Evolutionary conservation across 2,797 vertebrate species (phyloP).

Genomic region (Platalea minor): DNA sequence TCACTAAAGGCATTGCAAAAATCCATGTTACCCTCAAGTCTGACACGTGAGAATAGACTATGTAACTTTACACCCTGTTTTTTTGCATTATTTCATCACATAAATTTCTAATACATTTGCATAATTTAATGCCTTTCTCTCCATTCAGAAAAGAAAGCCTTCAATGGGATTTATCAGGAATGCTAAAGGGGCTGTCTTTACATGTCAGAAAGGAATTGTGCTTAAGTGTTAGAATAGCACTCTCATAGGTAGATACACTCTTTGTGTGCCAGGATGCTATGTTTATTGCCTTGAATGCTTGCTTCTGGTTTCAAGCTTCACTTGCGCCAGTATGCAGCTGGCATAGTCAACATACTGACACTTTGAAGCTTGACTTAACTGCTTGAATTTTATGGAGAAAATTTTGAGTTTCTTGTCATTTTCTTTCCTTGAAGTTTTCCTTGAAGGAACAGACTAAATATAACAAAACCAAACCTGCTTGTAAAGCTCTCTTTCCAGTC

Average conservation of each 20-base stretch:
- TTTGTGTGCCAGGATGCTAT: background rate
- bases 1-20: background rate
- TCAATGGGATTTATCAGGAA: background rate
- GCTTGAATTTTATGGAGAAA: background rate
- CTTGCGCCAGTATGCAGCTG: background rate
- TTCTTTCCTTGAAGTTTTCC: background rate
- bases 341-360: background rate
- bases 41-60: background rate
- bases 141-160: background rate
- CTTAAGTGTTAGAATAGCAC: background rate
- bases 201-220: background rate
- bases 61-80: background rate
- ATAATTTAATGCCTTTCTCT: background rate
- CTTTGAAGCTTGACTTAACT: background rate
- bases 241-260: rapidly evolving
- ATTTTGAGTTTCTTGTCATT: background rate
- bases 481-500: conserved; percentile 10
- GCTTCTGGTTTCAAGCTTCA: background rate
- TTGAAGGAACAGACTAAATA: conserved; percentile 58
- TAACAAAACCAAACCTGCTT: conserved; percentile 42
- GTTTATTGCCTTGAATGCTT: background rate
- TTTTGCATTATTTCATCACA: background rate
- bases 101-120: background rate
- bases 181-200: background rate
- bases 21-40: background rate